Evolutionary conservation across 2,888 invertebrate genomes (phyloP), one percentile per base, ranked within the genome.

Genomic region (Tetragonisca angustula): DNA sequence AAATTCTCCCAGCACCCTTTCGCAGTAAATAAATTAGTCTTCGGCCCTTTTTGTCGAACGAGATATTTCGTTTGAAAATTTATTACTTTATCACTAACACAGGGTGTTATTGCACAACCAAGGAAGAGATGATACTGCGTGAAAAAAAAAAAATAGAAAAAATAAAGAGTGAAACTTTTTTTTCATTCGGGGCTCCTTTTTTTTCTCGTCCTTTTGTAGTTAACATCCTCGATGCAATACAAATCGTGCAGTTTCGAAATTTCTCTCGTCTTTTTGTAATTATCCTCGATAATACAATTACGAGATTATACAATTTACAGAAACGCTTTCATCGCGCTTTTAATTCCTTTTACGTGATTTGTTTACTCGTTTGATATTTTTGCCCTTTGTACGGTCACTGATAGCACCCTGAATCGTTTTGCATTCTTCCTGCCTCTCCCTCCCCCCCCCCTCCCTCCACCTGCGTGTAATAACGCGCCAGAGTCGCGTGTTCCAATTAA

Each of bases 401-500:
- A 64, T 32, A 32, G 21, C 5, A 5, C 32, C 3, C 2, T 2
- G 5, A 19, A 52, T 6, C 11, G 21, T 19, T 69, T 43, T 11
- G 21, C 21, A 32, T 69, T 52, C 52, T 52, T 69, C 2, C 27
- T 27, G 21, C 32, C 4, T 1, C 21, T 3, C 21, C 4, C 17
- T 4, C 19, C 13, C 32, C 9, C 5, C 27, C 5, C 21, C 13
- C 17, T 9, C 19, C n/a, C n/a, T 49, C 9, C 4, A n/a, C 15
- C 6, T 4, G 24, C 19, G 13, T 17, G 43, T 43, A 43, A 54
- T 50, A 49, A 72, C 32, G 21, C n/a, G 70, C 21, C 70, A 49
- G 4, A 43, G 59, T 43, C 43, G 13, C 43, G 49, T 62, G 72
- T 72, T 49, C 49, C 72, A 72, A 72, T 72, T 72, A 72, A 72